Evolutionary conservation across 2,113 vertebrate species (phyloP).

Genomic region (Peromyscus californicus): DNA sequence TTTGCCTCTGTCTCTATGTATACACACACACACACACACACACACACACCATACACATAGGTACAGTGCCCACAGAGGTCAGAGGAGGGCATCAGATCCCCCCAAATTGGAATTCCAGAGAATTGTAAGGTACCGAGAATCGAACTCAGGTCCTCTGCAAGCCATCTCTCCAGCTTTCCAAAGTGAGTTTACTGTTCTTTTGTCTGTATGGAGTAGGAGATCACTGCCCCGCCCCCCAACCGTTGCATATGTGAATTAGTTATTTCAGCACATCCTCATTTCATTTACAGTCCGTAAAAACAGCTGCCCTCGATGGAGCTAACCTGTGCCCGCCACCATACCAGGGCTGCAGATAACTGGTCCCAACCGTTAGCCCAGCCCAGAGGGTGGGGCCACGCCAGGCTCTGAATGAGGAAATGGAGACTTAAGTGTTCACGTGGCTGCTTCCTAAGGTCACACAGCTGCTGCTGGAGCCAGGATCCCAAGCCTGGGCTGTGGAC

Average conservation of each 20-base stretch:
- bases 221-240: background rate
- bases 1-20: background rate
- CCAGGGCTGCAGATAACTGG: background rate
- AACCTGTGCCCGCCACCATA: background rate
- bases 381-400: background rate
- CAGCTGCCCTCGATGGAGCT: background rate
- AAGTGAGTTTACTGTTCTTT: background rate
- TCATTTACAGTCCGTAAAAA: slow-evolving; percentile 29
- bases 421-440: background rate
- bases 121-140: background rate
- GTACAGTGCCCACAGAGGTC: background rate
- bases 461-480: background rate
- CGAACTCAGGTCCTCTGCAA: background rate
- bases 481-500: background rate
- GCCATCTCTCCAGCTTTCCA: background rate
- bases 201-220: background rate
- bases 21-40: too few relatives aligned
- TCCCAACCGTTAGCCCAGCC: background rate
- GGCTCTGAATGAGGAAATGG: background rate
- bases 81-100: background rate
- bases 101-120: background rate
- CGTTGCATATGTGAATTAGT: background rate
- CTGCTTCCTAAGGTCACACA: background rate
- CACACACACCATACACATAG: too few relatives aligned
- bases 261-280: background rate